Evolutionary conservation across 2,888 invertebrate species (phyloP), one percentile per base, ranked within the genome.

Genomic region (Cyrtodaria siliqua): DNA sequence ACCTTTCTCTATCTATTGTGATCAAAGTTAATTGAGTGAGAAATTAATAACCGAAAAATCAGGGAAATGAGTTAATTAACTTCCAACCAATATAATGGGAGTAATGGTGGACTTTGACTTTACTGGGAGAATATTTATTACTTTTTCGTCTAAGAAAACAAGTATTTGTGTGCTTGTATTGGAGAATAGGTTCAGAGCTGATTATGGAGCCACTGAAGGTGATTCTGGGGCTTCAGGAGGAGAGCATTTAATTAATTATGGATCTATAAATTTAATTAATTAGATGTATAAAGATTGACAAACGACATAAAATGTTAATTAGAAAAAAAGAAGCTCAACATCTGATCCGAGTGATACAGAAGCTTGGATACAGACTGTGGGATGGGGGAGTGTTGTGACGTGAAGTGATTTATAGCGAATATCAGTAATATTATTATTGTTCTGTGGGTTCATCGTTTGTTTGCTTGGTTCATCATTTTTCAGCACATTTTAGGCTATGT

Each of bases 41-140:
- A 80, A 73, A 76, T 80, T 76, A 76, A 80, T 76, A 80, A 79
- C 66, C 29, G 79, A 71, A 70, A 70, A 63, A 79, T 68, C 71
- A 75, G 60, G 52, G 68, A 69, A 60, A 59, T 70, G 61, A 69
- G 49, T 80, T 76, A 80, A 80, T 80, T 76, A 80, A 76, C 70
- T 70, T 73, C 52, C 27, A 29, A 42, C 62, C 49, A 61, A 44
- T 57, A 66, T 69, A 60, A 64, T 75, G 44, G 42, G n/a, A 20
- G 18, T 67, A 62, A 62, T 75, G 52, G 24, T 18, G 20, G n/a
- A 61, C 42, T 44, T n/a, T 59, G 23, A 38, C 62, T 59, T 8
- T 23, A 23, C 27, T 27, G 12, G 38, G 47, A 49, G 73, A 29
- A 64, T 64, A 57, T 78, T 78, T 73, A 78, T 73, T 68, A 69